phyloP scores from a whole-genome alignment of 2,113 vertebrate species.

The Galemys pyrenaicus region DNA sequence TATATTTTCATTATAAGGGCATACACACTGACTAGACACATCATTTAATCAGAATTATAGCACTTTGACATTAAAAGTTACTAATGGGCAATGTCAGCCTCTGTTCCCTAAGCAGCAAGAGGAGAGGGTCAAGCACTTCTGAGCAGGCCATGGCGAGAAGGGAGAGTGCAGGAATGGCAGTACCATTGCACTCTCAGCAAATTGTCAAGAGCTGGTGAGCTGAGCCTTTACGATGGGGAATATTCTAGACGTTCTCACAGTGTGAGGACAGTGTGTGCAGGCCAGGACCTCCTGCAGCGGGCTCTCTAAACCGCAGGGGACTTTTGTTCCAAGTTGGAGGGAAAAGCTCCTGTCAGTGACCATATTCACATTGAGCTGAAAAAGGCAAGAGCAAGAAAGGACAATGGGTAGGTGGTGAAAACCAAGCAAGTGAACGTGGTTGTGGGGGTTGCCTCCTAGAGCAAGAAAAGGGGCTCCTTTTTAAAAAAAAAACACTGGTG shows the following conservation, averaged over 20 bases:
- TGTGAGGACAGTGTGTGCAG: too few relatives aligned
- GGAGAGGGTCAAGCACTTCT: not conserved
- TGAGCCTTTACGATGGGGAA: rapidly evolving
- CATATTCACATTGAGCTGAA: not conserved
- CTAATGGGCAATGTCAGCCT: conserved; percentile 77
- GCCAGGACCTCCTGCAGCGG: not conserved
- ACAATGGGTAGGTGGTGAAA: rapidly evolving
- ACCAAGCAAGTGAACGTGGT: not conserved
- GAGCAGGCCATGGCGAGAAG: not conserved
- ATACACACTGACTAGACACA: conserved; percentile 51
- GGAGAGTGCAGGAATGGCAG: not conserved
- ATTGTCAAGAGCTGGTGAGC: not conserved
- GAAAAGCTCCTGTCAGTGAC: not conserved
- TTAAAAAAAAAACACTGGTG: not conserved
- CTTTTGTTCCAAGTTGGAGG: not conserved
- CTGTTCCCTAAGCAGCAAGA: conserved; percentile 55
- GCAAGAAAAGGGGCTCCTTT: conserved; percentile 58
- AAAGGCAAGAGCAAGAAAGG: not conserved
- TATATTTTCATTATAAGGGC: conserved; percentile 78
- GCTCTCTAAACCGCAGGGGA: not conserved
- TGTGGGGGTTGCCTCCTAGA: not conserved
- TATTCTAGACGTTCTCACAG: not conserved
- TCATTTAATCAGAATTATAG: conserved; percentile 83
- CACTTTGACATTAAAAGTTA: conserved; percentile 75
- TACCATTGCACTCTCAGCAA: not conserved